These are phyloP conservation scores for Sinonovacula constricta DNA, from an alignment of 1,140 invertebrate genomes.

Conservation along the genomic window DNA sequence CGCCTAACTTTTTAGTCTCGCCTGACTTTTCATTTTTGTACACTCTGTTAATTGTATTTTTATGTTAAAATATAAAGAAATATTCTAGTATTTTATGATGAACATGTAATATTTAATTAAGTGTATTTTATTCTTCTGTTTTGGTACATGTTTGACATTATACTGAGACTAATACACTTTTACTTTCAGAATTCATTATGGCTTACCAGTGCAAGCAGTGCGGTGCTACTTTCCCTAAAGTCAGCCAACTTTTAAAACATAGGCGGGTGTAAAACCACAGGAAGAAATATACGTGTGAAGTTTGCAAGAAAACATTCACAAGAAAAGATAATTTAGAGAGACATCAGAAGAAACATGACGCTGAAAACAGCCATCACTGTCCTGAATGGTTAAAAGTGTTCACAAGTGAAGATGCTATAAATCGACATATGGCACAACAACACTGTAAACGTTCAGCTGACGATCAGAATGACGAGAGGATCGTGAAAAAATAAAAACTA, in stretches of 20 bases:
- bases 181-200: no score
- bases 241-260: constrained; percentile 14
- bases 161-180: no score
- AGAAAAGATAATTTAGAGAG: constrained; percentile 26
- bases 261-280: constrained; percentile 5
- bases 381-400: constrained; percentile 27
- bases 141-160: no score
- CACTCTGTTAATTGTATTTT: no score
- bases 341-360: constrained; percentile 5
- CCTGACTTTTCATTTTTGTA: background rate
- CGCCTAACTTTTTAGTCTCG: constrained; percentile 10
- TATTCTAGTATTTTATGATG: no score
- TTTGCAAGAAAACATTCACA: constrained; percentile 35
- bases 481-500: constrained; percentile 10
- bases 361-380: constrained; percentile 27
- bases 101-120: no score
- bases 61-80: no score
- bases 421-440: constrained; percentile 5
- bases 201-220: constrained; percentile 8
- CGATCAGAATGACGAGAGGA: constrained; percentile 1
- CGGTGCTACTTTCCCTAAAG: constrained; percentile 7
- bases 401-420: background rate
- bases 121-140: no score
- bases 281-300: constrained; percentile 1
- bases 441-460: background rate